These are phyloP conservation scores for Leptopilina syphax DNA, from an alignment of 2,888 invertebrate species.

Conservation along the genomic window DNA sequence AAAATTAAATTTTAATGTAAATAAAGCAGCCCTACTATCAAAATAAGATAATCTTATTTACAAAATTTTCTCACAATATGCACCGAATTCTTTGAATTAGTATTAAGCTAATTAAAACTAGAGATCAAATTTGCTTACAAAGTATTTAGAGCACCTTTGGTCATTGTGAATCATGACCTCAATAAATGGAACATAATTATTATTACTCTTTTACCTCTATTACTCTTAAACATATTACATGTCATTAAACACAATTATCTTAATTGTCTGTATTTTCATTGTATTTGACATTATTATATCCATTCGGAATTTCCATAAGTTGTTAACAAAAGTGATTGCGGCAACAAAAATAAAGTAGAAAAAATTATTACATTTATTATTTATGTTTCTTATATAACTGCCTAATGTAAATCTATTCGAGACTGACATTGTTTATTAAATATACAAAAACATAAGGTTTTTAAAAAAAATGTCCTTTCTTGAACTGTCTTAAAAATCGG, in stretches of 20 bases:
- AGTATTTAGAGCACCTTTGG: no score
- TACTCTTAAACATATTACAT: no score
- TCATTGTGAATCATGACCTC: no score
- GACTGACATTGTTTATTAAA: neutral
- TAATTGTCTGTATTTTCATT: neutral
- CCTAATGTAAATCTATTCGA: neutral
- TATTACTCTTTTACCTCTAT: no score
- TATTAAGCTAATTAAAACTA: no score
- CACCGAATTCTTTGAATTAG: no score
- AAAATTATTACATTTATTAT: neutral
- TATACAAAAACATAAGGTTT: conserved; percentile 4
- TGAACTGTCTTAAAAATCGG: conserved; percentile 19
- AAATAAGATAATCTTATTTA: no score
- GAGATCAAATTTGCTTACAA: neutral
- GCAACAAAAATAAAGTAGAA: no score
- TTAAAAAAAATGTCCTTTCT: neutral
- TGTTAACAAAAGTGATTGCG: neutral
- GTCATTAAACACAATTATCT: conserved; percentile 2
- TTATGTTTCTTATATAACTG: neutral
- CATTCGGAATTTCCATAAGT: neutral
- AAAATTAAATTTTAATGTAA: conserved; percentile 3
- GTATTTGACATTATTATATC: neutral
- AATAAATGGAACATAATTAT: no score
- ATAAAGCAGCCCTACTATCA: neutral
- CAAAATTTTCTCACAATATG: no score